Evolutionary conservation across 2,113 vertebrate genomes (phyloP), one percentile per base, ranked within the genome.

Genomic region (Heterocephalus glaber): DNA sequence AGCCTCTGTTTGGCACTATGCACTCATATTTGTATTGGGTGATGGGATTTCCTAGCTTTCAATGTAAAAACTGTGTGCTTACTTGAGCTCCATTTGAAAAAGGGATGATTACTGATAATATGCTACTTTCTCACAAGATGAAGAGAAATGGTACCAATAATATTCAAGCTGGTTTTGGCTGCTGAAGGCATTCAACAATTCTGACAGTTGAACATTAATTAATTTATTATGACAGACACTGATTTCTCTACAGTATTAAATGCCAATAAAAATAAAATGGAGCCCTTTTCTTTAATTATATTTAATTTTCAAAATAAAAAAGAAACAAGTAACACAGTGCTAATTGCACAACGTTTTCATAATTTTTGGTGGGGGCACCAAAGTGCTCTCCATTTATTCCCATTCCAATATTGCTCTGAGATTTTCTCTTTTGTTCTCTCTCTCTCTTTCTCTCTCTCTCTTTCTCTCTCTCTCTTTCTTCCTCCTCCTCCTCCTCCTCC

Each of bases 301-400:
- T 65, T 92, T 87, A 44, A 33, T 79, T 79, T 84, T 87, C 6
- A 72, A 44, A 72, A 54, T 92, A 61, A 81, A 84, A 58, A 35
- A 8, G 41, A 79, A 33, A 24, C 3, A 65, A 86, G 66, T 68
- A 89, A 60, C 3, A 85, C 7, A 86, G 0, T 79, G 1, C 4
- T 65, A 52, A 95, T 83, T 89, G 16, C 14, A 66, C 0, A 38
- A 93, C 4, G 20, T 19, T 56, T 86, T 92, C 56, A 74, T 30
- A 44, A 38, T 68, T 58, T 72, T 74, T 68, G 22, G 28, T 9
- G 22, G 49, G 33, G 13, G 0, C 24, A 49, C 6, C 28, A 47
- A 93, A 88, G 0, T 52, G 49, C 35, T 44, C 66, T 82, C 7
- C 16, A 61, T 52, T 20, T 22, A 60, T 60, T 80, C 17, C 5